Conservation (phyloP, 2,797 vertebrate genomes). For the Synanceia verrucosa region DNA sequence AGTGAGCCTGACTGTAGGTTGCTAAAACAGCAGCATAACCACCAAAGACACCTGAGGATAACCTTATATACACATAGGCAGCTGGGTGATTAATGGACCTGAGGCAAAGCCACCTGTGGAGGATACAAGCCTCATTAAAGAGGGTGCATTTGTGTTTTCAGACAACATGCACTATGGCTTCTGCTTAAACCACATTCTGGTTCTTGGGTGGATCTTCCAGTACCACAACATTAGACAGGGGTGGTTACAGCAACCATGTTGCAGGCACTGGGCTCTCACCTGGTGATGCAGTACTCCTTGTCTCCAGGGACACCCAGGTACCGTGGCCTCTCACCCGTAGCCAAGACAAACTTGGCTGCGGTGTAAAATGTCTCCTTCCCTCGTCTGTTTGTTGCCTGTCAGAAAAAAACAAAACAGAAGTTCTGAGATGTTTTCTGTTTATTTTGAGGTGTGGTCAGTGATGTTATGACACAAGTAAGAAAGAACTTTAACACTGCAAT, state of each 20-base stretch:
- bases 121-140: neutral
- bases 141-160: constrained; percentile 1
- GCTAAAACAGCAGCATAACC: constrained; percentile 6
- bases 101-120: constrained; percentile 12
- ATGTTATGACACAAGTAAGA: neutral
- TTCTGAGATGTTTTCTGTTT: neutral
- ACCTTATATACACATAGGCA: constrained; percentile 10
- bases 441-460: neutral
- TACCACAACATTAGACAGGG: neutral
- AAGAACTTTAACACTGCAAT: neutral
- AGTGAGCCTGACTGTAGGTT: neutral
- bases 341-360: constrained; percentile 89
- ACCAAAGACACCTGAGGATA: constrained; percentile 15
- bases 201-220: neutral
- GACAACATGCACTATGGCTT: neutral
- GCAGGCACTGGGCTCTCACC: constrained; percentile 76
- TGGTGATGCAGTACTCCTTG: constrained; percentile 95
- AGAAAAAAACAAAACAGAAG: constrained; percentile 24
- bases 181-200: neutral
- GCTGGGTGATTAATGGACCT: constrained; percentile 5
- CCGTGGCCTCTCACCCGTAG: constrained; percentile 93
- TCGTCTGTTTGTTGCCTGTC: constrained; percentile 89
- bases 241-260: neutral
- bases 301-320: constrained; percentile 93
- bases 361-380: constrained; percentile 92